phyloP scores from a whole-genome alignment of 1,140 invertebrate genomes.

The Proctacanthus coquilletti region DNA sequence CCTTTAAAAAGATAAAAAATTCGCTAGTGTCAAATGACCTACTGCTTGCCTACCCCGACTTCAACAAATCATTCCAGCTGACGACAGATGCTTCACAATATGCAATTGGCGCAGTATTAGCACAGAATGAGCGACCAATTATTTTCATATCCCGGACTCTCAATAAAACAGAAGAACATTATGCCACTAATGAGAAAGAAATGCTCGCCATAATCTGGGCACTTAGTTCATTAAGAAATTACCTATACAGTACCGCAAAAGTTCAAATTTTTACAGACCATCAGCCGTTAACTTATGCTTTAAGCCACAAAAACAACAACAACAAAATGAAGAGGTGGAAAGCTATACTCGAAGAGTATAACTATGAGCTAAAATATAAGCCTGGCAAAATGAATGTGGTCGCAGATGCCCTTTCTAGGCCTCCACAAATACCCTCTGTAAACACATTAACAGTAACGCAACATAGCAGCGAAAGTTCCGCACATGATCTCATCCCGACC shows the following conservation, averaged over 20 bases:
- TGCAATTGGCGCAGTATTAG: conserved; percentile 10
- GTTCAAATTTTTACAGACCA: not conserved
- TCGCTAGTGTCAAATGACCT: not conserved
- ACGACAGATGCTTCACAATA: conserved; percentile 11
- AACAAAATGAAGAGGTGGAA: not conserved
- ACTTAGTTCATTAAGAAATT: not conserved
- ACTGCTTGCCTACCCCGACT: conserved; percentile 16
- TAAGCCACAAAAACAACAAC: not conserved
- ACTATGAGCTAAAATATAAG: conserved; percentile 1
- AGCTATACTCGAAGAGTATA: not conserved
- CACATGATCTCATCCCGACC: not conserved
- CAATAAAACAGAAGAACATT: not conserved
- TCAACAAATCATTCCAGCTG: conserved; percentile 9
- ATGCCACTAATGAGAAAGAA: conserved; percentile 1
- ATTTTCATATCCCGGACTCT: not conserved
- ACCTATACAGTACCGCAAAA: not conserved
- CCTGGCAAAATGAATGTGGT: not conserved
- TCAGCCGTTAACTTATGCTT: not conserved
- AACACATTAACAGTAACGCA: not conserved
- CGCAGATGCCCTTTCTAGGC: not conserved
- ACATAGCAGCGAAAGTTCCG: conserved; percentile 1
- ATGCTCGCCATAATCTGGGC: not conserved
- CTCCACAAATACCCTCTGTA: not conserved
- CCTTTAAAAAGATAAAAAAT: not conserved
- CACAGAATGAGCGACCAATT: conserved; percentile 8